Conservation (phyloP, 2,113 vertebrate genomes). For the Talpa occidentalis region DNA sequence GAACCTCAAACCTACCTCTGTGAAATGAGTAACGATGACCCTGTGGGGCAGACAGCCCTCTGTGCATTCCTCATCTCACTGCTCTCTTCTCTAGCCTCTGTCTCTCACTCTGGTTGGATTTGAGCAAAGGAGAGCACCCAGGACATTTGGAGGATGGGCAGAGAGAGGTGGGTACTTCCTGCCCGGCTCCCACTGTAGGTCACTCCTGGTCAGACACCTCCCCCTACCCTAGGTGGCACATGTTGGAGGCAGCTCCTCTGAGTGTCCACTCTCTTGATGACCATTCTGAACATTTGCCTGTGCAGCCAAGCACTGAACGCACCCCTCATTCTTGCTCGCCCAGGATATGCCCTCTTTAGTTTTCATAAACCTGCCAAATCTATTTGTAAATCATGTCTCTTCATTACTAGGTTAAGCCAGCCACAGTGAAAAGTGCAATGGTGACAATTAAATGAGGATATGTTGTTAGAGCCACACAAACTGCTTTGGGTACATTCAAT, state of each 20-base stretch:
- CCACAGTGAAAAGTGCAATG: not conserved
- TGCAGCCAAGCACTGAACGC: not conserved
- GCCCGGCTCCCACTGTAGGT: not conserved
- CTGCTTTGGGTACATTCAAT: not conserved
- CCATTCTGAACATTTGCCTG: not conserved
- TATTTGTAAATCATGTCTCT: not conserved
- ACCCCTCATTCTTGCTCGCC: not conserved
- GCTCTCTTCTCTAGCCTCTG: not conserved
- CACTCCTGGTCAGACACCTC: not conserved
- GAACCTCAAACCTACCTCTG: not conserved
- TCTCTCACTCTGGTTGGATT: not conserved
- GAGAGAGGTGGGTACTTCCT: not conserved
- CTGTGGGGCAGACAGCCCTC: too few relatives aligned
- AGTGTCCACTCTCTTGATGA: not conserved
- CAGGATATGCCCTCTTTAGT: not conserved
- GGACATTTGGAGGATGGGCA: too few relatives aligned
- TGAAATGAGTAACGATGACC: not conserved
- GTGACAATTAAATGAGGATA: not conserved
- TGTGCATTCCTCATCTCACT: not conserved
- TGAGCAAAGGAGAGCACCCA: not conserved
- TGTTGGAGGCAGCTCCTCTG: not conserved
- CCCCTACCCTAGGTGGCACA: not conserved
- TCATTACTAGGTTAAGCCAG: not conserved
- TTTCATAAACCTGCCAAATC: not conserved
- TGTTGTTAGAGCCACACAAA: not conserved